phyloP scores from a whole-genome alignment of 2,113 vertebrate genomes.

The Electrona antarctica region DNA sequence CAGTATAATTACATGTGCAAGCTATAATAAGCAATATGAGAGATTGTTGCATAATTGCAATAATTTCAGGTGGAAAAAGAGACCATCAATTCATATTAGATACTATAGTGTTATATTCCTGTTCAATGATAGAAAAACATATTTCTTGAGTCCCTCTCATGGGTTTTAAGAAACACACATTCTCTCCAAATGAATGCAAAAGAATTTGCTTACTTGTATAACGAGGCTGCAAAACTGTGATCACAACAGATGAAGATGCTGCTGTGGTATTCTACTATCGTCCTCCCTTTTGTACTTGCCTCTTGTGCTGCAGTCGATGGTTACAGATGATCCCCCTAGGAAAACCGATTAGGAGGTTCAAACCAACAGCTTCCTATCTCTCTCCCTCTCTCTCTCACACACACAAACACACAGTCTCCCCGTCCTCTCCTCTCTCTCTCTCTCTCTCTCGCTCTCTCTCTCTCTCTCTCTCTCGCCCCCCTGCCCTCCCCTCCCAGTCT shows the following conservation, averaged over 20 bases:
- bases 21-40: too few relatives aligned
- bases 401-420: not conserved
- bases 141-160: not conserved
- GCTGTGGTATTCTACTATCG: constrained; percentile 13
- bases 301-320: constrained; percentile 59
- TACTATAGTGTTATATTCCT: too few relatives aligned
- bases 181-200: not conserved
- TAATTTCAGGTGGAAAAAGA: too few relatives aligned
- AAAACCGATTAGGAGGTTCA: constrained; percentile 74
- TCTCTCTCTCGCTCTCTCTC: constrained; percentile 27
- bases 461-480: constrained; percentile 18
- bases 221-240: constrained; percentile 36
- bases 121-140: too few relatives aligned
- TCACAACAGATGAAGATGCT: constrained; percentile 24
- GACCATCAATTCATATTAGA: too few relatives aligned
- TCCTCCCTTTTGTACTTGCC: constrained; percentile 45
- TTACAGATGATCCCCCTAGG: constrained; percentile 50
- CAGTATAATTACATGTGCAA: too few relatives aligned
- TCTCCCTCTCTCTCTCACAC: not conserved
- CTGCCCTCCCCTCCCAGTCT: not conserved
- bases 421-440: constrained; percentile 32
- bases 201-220: constrained; percentile 60
- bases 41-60: too few relatives aligned
- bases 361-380: constrained; percentile 56
- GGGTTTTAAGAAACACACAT: constrained; percentile 2